Evolutionary conservation across 2,113 vertebrate genomes (phyloP), one percentile per base, ranked within the genome.

Genomic region (Anoura caudifer): DNA sequence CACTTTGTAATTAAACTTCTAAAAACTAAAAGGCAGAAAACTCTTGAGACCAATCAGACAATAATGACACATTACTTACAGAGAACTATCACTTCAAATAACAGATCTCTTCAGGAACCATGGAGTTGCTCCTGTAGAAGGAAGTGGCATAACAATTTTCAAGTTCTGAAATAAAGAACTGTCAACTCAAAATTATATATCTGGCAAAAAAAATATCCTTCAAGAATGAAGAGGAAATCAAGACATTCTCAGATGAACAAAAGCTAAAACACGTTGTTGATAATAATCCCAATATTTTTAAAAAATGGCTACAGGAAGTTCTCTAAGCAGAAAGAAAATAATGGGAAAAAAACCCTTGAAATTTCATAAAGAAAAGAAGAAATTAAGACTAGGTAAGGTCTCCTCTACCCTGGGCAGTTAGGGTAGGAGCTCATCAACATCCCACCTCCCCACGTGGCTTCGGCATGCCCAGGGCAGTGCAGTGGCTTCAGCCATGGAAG

Each of bases 141-240:
- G 87, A 96, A 97, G 56, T 70, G 54, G 33, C 73, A 95, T 33
- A 94, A 90, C 52, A 82, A 95, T 96, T 96, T 85, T 96, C 77
- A 91, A 95, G 77, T 95, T 41, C 59, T 95, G 41, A 87, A 96
- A 96, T 77, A 92, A 97, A 88, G 65, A 96, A 73, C 77, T 95
- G 89, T 88, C 92, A 94, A 91, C 83, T 83, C 54, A 63, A 82
- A 86, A 95, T 85, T 91, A 79, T 61, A 11, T 81, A 87, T 90
- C 83, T 88, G 82, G 59, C 67, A 56, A 73, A 95, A 95, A 97
- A 95, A 96, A 77, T 45, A 90, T 56, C 69, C 22, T 95, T 94
- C 33, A 95, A 45, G 38, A 96, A 87, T 83, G 24, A 95, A 95
- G 41, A 56, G 61, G 56, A 96, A 95, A 95, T 93, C 13, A 83